Conservation (phyloP, 2,888 invertebrate species). For the Heteromyza rotundicornis region DNA sequence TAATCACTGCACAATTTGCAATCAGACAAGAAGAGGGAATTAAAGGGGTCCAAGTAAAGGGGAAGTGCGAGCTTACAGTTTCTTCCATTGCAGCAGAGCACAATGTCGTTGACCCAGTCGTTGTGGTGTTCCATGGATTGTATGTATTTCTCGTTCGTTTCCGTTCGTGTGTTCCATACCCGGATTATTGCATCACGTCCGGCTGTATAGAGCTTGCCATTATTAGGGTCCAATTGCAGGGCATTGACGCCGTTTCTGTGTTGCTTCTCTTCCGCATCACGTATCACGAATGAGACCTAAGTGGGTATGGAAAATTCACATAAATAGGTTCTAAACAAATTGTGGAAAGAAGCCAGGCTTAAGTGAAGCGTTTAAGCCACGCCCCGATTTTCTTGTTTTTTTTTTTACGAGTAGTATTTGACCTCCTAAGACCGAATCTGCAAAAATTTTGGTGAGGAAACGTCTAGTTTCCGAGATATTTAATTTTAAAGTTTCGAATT, state of each 20-base stretch:
- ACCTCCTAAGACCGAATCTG: too few species aligned
- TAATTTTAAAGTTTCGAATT: too few species aligned
- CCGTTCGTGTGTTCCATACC: slow-evolving; percentile 78
- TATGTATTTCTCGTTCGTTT: slow-evolving; percentile 77
- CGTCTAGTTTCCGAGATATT: too few species aligned
- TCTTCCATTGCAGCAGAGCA: slow-evolving; percentile 94
- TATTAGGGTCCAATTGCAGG: slow-evolving; percentile 86
- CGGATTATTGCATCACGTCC: slow-evolving; percentile 93
- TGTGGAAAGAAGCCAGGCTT: too few species aligned
- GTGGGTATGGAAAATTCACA: neutral
- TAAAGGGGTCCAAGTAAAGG: neutral
- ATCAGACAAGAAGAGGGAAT: neutral
- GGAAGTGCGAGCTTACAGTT: slow-evolving; percentile 73
- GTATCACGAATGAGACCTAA: slow-evolving; percentile 96
- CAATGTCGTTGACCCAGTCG: slow-evolving; percentile 99
- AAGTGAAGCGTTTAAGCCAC: too few species aligned
- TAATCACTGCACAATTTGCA: slow-evolving; percentile 87
- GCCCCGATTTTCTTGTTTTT: too few species aligned
- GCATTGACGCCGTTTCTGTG: slow-evolving; percentile 97
- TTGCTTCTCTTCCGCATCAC: slow-evolving; percentile 91
- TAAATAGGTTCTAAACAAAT: neutral
- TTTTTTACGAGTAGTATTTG: too few species aligned
- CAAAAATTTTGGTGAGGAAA: too few species aligned
- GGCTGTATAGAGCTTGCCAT: slow-evolving; percentile 91
- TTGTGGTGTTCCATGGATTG: slow-evolving; percentile 99